Percentiles rank a stretch among this genome's conserved stretches.
phyloP scores from a whole-genome alignment of 2,888 invertebrate species.

The Cheilosia vernalis region DNA sequence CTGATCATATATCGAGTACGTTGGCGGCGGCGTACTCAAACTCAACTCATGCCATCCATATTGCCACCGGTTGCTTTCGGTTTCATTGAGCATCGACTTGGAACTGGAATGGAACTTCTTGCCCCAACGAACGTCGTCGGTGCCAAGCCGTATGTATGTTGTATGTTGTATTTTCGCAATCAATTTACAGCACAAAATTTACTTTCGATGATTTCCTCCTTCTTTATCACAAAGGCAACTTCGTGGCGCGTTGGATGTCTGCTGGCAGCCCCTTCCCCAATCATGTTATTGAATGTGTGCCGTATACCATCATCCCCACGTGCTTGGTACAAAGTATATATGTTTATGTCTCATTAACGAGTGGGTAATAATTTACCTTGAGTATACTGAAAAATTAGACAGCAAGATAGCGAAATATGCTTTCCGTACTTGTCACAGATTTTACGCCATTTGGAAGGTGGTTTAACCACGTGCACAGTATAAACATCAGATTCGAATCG shows the following conservation, averaged over 20 bases:
- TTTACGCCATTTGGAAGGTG: conserved; percentile 17
- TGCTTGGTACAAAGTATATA: conserved; percentile 26
- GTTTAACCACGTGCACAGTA: conserved; percentile 29
- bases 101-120: conserved; percentile 65
- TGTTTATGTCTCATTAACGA: conserved; percentile 66
- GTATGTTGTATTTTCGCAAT: conserved; percentile 56
- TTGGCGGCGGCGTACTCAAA: no score
- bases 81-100: conserved; percentile 63
- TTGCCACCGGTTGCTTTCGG: conserved; percentile 44
- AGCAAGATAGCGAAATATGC: conserved; percentile 36
- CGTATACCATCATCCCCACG: neutral
- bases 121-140: neutral
- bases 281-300: neutral
- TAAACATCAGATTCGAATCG: neutral
- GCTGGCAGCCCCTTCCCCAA: neutral
- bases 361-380: conserved; percentile 70
- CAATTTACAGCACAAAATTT: conserved; percentile 60
- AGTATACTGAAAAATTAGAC: conserved; percentile 23
- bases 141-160: neutral
- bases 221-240: conserved; percentile 43
- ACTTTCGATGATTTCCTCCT: conserved; percentile 72
- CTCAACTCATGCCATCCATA: no score
- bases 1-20: conserved; percentile 17
- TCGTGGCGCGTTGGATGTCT: neutral
- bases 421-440: conserved; percentile 36